Evolutionary conservation across 2,888 invertebrate species (phyloP).

Genomic region (Malacosoma neustria): DNA sequence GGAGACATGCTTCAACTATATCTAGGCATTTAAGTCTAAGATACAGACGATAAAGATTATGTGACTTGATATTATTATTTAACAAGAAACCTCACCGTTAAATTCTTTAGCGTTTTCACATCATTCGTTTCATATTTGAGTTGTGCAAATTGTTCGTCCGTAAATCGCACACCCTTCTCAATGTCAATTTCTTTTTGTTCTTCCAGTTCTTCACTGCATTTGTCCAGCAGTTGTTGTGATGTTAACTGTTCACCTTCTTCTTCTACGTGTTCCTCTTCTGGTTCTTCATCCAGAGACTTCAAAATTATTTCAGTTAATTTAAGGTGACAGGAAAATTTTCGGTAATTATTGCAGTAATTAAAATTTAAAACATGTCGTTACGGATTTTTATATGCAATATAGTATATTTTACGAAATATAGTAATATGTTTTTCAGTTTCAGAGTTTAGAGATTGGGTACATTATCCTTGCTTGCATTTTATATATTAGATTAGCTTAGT

Average conservation of each 20-base stretch:
- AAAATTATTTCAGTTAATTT: conserved; percentile 2
- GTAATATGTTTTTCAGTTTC: no score
- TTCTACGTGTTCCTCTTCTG: conserved; percentile 40
- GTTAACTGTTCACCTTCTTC: conserved; percentile 52
- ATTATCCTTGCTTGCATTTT: no score
- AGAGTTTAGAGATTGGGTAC: no score
- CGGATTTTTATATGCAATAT: no score
- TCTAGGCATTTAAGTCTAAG: no score
- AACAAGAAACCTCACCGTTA: conserved; percentile 74
- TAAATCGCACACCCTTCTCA: conserved; percentile 72
- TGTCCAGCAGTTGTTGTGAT: conserved; percentile 44
- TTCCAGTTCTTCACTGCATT: conserved; percentile 50
- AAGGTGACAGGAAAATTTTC: conserved; percentile 1
- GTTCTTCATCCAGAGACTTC: conserved; percentile 58
- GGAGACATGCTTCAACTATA: no score
- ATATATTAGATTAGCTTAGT: no score
- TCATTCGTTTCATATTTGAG: conserved; percentile 78
- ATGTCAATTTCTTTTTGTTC: conserved; percentile 52
- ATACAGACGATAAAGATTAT: no score
- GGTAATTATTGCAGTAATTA: no score
- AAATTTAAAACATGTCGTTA: no score
- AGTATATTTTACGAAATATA: no score
- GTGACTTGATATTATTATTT: no score
- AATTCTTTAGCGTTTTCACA: conserved; percentile 71
- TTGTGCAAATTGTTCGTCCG: conserved; percentile 73